A percentile compares a stretch with the other conserved stretches of the same genome.
Evolutionary conservation across 2,888 invertebrate species (phyloP).

Genomic region (Cerastis rubricosa): DNA sequence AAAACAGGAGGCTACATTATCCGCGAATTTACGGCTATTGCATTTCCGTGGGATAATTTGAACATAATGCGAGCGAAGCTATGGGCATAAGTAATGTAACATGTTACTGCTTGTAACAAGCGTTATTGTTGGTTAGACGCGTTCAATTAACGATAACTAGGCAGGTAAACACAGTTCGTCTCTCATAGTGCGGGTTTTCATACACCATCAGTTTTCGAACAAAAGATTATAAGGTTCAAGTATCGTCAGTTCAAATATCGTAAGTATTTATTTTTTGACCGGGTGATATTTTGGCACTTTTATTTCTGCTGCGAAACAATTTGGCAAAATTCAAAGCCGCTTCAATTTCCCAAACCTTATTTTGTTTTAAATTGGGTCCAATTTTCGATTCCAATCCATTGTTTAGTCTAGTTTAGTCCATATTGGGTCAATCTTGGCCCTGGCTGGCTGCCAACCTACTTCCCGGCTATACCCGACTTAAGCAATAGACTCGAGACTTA

Average conservation of each 20-base stretch:
- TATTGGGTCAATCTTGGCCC: conserved; percentile 30
- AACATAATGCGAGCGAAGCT: neutral
- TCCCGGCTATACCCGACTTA: conserved; percentile 26
- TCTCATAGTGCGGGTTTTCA: neutral
- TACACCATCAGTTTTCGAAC: neutral
- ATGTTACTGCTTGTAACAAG: neutral
- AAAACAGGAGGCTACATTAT: neutral
- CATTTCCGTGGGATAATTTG: neutral
- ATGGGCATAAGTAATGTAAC: neutral
- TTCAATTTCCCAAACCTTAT: neutral
- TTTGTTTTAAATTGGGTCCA: conserved; percentile 32
- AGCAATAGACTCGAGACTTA: conserved; percentile 40
- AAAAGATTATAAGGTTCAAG: neutral
- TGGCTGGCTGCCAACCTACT: conserved; percentile 42
- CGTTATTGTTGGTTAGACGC: neutral
- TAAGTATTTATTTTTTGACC: neutral
- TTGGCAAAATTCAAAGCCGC: conserved; percentile 8
- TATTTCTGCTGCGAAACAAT: conserved; percentile 1
- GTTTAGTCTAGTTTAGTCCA: conserved; percentile 31
- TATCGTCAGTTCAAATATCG: neutral
- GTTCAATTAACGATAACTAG: neutral
- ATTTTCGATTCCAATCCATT: conserved; percentile 24
- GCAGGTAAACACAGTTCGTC: neutral
- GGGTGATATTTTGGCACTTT: neutral
- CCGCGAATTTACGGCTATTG: neutral